Base-by-base conservation (phyloP, 2,888 invertebrate genomes). In the Meta bourneti region DNA sequence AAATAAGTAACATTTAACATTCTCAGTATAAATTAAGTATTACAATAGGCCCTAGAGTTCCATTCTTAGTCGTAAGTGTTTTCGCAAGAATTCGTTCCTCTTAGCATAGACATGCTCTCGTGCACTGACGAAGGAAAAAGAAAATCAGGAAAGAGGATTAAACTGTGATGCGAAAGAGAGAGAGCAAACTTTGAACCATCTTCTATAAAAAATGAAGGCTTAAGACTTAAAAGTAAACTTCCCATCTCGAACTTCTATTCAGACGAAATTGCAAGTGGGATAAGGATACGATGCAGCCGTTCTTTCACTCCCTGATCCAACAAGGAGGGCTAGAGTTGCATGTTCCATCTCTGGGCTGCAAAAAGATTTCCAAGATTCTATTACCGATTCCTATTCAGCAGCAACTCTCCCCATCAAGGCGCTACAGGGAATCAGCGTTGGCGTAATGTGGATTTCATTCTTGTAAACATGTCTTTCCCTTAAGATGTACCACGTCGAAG, bases 211-310 rank as follows among this genome's bases (percentile, higher is more conserved):
- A 82, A 75, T 70, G 77, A 77, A 82, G 75, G 77, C 89, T 82
- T 82, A 89, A 82, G 81, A 82, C 82, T 82, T 87, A 81, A 89
- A 74, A 82, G 51, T 82, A 75, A 89, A 89, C 89, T 89, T 77
- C 51, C 75, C 69, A 82, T 89, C 75, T 77, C 72, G 70, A 52
- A 54, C 82, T 82, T 69, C 82, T 49, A 77, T 89, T 82, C 74
- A 61, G 20, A 80, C 75, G 82, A 82, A 89, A 89, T 89, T 89
- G 89, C 89, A 70, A 89, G 75, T 16, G 82, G 89, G 89, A 88
- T 82, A 77, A 82, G 77, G 82, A 75, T 82, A 89, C 88, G 61
- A 34, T 20, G 48, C n/a, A 61, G 51, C 48, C 48, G 78, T 81
- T 81, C 80, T 86, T 86, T 88, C 74, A 71, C n/a, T 81, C 9